These are phyloP conservation scores for Notamacropus eugenii DNA, from an alignment of 2,797 vertebrate species.

Conservation along the genomic window DNA sequence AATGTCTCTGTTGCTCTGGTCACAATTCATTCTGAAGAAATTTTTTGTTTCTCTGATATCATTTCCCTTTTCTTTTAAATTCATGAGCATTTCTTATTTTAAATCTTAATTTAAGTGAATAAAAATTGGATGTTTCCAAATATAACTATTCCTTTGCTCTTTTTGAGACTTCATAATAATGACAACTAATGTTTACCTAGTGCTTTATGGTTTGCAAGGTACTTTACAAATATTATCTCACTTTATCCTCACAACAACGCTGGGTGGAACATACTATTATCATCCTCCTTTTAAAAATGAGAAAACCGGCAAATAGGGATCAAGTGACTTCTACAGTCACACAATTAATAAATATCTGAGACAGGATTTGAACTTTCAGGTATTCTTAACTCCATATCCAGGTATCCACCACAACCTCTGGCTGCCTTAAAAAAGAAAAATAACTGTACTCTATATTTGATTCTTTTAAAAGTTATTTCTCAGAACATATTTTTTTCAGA, in stretches of 20 bases:
- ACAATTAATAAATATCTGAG: background rate
- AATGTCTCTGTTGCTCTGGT: background rate
- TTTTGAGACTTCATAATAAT: conserved; percentile 27
- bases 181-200: background rate
- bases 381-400: background rate
- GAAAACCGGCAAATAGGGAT: background rate
- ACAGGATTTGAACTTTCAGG: background rate
- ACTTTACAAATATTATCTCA: background rate
- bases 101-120: background rate
- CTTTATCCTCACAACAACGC: background rate
- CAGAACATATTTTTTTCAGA: background rate
- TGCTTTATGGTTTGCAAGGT: background rate
- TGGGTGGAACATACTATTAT: background rate
- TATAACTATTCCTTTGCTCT: background rate
- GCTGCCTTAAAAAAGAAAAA: background rate
- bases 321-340: background rate
- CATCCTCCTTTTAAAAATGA: background rate
- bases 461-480: background rate
- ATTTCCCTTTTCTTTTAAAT: background rate
- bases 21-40: conserved; percentile 46
- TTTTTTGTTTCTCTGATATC: background rate
- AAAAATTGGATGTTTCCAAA: background rate
- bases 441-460: background rate
- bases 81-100: conserved; percentile 12
- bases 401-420: too few species aligned